Evolutionary conservation across 2,797 vertebrate species (phyloP).

Genomic region (Lepus townsendii): DNA sequence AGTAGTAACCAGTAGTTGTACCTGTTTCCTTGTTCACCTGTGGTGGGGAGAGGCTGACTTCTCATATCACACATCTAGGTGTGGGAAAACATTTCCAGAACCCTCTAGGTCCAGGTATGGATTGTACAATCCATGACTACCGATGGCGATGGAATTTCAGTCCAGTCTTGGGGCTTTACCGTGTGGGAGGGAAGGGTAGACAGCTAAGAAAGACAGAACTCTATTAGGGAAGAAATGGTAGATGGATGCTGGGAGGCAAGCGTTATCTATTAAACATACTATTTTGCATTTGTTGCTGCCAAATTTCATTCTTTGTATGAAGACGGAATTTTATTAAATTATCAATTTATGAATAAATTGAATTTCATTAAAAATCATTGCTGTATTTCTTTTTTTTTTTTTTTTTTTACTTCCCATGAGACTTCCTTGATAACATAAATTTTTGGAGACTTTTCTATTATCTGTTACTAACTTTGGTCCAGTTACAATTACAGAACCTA

Average conservation of each 20-base stretch:
- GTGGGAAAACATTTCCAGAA: neutral
- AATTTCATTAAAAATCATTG: conserved; percentile 9
- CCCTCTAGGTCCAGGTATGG: neutral
- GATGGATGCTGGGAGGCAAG: neutral
- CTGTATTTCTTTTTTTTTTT: neutral
- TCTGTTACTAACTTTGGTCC: neutral
- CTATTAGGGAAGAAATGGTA: neutral
- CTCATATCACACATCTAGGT: neutral
- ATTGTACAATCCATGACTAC: neutral
- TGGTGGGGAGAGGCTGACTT: neutral
- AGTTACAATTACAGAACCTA: neutral
- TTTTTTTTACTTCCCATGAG: neutral
- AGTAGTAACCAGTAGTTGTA: neutral
- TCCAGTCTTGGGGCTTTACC: neutral
- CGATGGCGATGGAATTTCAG: neutral
- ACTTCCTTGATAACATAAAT: neutral
- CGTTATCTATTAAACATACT: neutral
- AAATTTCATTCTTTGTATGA: conserved; percentile 15
- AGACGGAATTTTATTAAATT: neutral
- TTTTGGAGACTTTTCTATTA: neutral
- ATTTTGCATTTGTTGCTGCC: neutral
- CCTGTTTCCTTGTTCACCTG: neutral
- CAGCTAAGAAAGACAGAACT: neutral
- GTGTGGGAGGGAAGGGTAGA: fast-evolving
- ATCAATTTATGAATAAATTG: neutral